Conservation (phyloP, 2,888 invertebrate genomes). For the Pristionchus arcanus region DNA sequence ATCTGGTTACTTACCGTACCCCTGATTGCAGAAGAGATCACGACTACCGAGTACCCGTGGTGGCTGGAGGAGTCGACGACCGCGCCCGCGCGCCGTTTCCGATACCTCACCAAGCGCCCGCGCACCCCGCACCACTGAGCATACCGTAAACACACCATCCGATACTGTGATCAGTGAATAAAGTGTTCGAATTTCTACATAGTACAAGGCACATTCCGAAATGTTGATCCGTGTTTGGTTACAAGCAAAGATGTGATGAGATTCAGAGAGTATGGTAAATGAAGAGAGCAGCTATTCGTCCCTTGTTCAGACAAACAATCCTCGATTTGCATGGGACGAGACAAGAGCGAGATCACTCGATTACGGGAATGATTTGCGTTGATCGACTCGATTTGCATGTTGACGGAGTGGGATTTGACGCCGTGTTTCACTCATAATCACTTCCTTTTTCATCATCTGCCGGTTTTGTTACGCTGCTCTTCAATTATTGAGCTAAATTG, state of each 20-base stretch:
- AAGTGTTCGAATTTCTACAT: no score
- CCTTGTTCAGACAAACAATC: not conserved
- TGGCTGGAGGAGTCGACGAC: conserved; percentile 53
- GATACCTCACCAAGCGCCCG: conserved; percentile 69
- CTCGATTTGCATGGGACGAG: not conserved
- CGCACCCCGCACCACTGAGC: conserved; percentile 53
- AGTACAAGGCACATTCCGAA: no score
- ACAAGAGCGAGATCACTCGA: not conserved
- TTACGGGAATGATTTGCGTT: not conserved
- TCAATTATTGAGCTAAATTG: not conserved
- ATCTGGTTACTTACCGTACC: not conserved
- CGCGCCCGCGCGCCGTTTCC: conserved; percentile 63
- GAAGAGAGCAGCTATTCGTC: not conserved
- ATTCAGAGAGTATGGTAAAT: not conserved
- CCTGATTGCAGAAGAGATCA: conserved; percentile 46
- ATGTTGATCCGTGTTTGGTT: no score
- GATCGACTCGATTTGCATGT: conserved; percentile 14
- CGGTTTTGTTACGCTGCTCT: not conserved
- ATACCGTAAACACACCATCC: conserved; percentile 4
- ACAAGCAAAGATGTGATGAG: no score
- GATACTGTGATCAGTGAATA: not conserved
- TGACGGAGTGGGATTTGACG: not conserved
- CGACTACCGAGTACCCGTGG: conserved; percentile 54
- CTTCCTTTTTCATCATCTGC: not conserved
- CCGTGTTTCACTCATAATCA: not conserved